Base-by-base conservation (phyloP, 1,140 invertebrate genomes). In the Chelonus insularis region DNA sequence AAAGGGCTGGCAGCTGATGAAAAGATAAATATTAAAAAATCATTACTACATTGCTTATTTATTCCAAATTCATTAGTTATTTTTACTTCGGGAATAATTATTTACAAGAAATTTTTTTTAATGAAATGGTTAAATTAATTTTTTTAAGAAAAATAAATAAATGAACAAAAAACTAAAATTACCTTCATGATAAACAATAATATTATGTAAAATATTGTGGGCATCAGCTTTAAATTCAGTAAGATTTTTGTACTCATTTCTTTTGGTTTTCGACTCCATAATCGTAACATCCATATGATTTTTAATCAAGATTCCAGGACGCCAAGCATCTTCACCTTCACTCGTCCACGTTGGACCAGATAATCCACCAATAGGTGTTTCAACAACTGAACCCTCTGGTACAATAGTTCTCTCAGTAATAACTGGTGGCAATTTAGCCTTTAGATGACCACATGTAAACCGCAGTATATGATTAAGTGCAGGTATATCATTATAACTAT, bases 211-310 rank as follows among this genome's bases (percentile, higher is more conserved):
- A 67, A 79, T 80, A 63, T 79, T 79, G 54, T 80, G 73, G 7
- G 77, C 78, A 57, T 79, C 78, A 21, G 77, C 74, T 57, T 79
- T 69, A 62, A 79, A 80, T 59, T 80, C 78, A 11, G 72, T 63
- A 7, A 80, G 70, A 60, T 66, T 77, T 14, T 74, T 78, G 25
- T 80, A 80, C 41, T 73, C 72, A 6, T 74, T 71, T 4, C 67
- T 71, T 20, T 57, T 72, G 11, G 73, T 75, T 63, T 78, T 79
- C 4, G 69, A 66, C 36, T 80, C 78, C 78, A 80, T 80, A 47
- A 80, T 76, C 18, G 76, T 74, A 37, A 80, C 64, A 60, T 80
- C 78, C 75, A 80, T 79, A 18, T 80, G 78, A 54, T 75, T 74
- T 52, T 80, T 80, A 52, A 80, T 77, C 3, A 80, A 61, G 55